These are phyloP conservation scores for Lycocorax pyrrhopterus DNA, from an alignment of 2,113 vertebrate species.

Conservation along the genomic window DNA sequence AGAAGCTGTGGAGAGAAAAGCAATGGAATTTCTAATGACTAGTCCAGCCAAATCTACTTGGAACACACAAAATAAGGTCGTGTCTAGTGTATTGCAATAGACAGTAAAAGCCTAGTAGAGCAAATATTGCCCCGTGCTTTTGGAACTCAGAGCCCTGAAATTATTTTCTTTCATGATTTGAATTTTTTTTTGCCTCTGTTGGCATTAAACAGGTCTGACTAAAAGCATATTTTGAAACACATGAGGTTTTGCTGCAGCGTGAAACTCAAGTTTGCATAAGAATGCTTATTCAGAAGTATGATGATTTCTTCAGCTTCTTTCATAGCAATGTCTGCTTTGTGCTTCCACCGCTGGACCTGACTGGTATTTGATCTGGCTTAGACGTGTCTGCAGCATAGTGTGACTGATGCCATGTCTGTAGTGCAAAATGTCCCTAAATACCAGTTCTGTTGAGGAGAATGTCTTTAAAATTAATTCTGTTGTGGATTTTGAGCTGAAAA, in stretches of 20 bases:
- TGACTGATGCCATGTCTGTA: background rate
- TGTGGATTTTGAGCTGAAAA: background rate
- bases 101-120: background rate
- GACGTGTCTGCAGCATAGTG: background rate
- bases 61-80: background rate
- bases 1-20: background rate
- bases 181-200: background rate
- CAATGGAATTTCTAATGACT: background rate
- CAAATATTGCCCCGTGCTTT: background rate
- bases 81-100: background rate
- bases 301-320: background rate
- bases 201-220: background rate
- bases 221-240: background rate
- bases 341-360: background rate
- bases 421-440: background rate
- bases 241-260: background rate
- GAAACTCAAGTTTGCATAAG: background rate
- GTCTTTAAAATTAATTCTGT: background rate
- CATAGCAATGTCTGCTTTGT: background rate
- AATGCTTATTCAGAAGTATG: background rate
- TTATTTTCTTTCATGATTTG: background rate
- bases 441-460: background rate
- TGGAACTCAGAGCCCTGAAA: background rate
- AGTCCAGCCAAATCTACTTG: background rate
- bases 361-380: background rate